Evolutionary conservation across 2,797 vertebrate species (phyloP), one percentile per base, ranked within the genome.

Genomic region (Ctenosaura bakeri): DNA sequence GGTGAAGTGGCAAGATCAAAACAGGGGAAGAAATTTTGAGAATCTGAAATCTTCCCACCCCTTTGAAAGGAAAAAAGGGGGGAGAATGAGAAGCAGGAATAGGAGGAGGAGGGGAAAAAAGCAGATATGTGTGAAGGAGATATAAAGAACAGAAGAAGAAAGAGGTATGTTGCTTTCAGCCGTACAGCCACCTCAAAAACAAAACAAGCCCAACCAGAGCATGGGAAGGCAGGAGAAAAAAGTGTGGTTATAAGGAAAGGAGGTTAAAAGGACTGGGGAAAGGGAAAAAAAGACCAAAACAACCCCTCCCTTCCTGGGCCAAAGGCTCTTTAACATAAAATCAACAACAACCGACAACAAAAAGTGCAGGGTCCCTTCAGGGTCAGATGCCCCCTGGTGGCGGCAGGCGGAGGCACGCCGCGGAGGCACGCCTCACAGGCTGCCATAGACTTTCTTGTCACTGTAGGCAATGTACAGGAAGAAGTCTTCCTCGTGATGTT

Each of bases 401-500:
- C 76, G 83, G 87, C 87, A 83, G 91, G 87, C 89, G 91, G 93
- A n/a, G 35, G 22, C 5, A 14, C 3, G 64, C 90, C n/a, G n/a
- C n/a, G n/a, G n/a, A n/a, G n/a, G n/a, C n/a, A n/a, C n/a, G n/a
- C n/a, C 93, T 95, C 93, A 96, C 91, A 96, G 89, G 93, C 98
- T 89, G 93, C 98, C 98, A 14, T 99, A 99, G 94, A 99, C 98
- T 32, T 98, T 99, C 96, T 99, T 98, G 84, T 99, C 98, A 96
- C 98, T 99, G 98, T 99, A 99, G 93, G 98, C 98, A 94, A 99
- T 99, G 97, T 99, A 99, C 92, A 99, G 98, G 97, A 99, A 99
- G 97, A 99, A 99, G 95, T 99, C 98, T 96, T 99, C 98, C 96
- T 99, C 98, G 0, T 99, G 98, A 87, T 99, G 98, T 95, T 99